Evolutionary conservation across 2,888 invertebrate genomes (phyloP).

Genomic region (Pristionchus exspectatus): DNA sequence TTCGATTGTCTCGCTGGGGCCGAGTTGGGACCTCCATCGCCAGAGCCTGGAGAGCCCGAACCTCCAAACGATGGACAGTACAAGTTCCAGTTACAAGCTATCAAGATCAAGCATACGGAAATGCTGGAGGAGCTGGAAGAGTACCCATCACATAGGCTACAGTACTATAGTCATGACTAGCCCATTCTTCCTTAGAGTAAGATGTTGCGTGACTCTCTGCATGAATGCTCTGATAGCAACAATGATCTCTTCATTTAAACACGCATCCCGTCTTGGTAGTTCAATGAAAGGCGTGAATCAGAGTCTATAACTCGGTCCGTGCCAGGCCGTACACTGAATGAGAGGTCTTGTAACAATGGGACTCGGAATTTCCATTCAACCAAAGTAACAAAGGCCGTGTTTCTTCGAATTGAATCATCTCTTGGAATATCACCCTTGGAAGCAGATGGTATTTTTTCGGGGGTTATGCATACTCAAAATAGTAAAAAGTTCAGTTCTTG

Average conservation of each 20-base stretch:
- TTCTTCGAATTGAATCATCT: not conserved
- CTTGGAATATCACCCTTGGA: not conserved
- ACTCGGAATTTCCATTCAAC: not conserved
- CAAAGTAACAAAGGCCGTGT: not conserved
- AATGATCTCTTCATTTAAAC: no score
- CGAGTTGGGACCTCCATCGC: conserved; percentile 48
- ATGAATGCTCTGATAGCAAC: no score
- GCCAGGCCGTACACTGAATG: not conserved
- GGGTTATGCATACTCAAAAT: not conserved
- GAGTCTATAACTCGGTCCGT: not conserved
- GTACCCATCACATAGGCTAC: not conserved
- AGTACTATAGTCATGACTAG: no score
- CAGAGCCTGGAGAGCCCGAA: conserved; percentile 18
- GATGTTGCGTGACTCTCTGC: not conserved
- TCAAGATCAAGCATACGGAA: conserved; percentile 39
- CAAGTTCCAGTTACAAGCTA: not conserved
- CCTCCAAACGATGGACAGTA: not conserved
- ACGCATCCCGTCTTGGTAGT: no score
- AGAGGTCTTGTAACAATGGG: not conserved
- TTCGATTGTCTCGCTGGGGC: conserved; percentile 50
- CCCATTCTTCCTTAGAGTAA: no score
- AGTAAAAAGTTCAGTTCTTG: not conserved
- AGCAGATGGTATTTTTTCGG: not conserved
- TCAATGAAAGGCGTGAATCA: not conserved
- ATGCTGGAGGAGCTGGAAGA: conserved; percentile 36